phyloP scores from a whole-genome alignment of 2,113 vertebrate species.

The Malurus elegans region DNA sequence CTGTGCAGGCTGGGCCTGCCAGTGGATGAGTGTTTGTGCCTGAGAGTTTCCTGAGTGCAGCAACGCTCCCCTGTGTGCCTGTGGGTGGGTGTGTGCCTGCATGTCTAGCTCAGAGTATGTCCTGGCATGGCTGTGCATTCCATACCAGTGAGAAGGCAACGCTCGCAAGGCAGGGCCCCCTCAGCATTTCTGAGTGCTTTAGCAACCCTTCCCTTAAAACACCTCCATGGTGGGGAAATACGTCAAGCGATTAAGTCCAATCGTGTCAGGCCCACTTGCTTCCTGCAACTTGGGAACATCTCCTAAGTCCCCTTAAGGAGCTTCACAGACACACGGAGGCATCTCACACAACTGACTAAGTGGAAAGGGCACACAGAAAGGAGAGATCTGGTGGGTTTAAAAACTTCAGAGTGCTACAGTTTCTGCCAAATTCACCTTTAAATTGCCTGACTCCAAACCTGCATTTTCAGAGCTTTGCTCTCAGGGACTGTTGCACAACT shows the following conservation, averaged over 20 bases:
- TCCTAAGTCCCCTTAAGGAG: rapidly evolving
- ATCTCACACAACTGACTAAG: neutral
- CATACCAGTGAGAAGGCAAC: neutral
- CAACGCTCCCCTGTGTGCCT: neutral
- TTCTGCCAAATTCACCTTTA: neutral
- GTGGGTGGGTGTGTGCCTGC: neutral
- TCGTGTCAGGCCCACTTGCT: neutral
- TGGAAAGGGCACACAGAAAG: neutral
- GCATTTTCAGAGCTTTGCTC: neutral
- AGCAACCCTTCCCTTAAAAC: neutral
- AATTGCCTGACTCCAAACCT: neutral
- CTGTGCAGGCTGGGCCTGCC: neutral
- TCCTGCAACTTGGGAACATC: neutral
- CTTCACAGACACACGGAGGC: neutral
- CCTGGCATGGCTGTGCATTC: neutral
- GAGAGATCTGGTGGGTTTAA: neutral
- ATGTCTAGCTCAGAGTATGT: neutral
- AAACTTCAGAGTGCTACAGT: neutral
- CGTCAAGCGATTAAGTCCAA: neutral
- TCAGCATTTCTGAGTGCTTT: neutral
- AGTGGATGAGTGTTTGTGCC: neutral
- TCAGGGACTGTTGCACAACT: neutral
- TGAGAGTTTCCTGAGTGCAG: neutral
- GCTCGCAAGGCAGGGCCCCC: neutral
- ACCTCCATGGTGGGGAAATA: neutral